phyloP scores from a whole-genome alignment of 1,140 invertebrate genomes.

The Nixonia krombeini region DNA sequence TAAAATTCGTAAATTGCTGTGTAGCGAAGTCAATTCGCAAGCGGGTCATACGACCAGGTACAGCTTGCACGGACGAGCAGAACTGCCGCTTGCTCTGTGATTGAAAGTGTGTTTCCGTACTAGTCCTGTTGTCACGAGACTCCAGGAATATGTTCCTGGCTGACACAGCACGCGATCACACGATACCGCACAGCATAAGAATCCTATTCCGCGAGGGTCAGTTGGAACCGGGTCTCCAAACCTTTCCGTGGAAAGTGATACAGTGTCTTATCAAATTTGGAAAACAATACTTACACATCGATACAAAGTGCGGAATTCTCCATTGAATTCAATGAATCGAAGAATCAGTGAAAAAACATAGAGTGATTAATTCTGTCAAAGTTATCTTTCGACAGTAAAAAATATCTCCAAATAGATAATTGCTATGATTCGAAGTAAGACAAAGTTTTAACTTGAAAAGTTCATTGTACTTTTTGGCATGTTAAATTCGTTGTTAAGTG shows the following conservation, averaged over 20 bases:
- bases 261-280: too few species aligned
- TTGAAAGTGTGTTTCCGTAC: constrained; percentile 40
- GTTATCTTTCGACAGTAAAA: neutral
- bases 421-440: too few species aligned
- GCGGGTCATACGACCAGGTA: constrained; percentile 59
- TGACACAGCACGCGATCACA: constrained; percentile 67
- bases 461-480: too few species aligned
- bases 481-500: too few species aligned
- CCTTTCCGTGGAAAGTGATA: too few species aligned
- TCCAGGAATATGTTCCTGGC: constrained; percentile 59
- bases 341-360: neutral
- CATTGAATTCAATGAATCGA: too few species aligned
- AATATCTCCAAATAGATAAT: too few species aligned
- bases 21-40: constrained; percentile 18
- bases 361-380: neutral
- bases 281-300: too few species aligned
- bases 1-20: constrained; percentile 4
- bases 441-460: too few species aligned
- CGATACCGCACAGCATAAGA: constrained; percentile 39
- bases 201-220: too few species aligned
- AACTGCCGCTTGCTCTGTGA: constrained; percentile 40
- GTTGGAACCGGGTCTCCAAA: constrained; percentile 27
- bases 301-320: too few species aligned
- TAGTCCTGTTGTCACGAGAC: constrained; percentile 64
- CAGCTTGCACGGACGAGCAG: constrained; percentile 44